A percentile compares a stretch with the other conserved stretches of the same genome.
phyloP scores from a whole-genome alignment of 2,888 invertebrate species.

The Biston betularia region DNA sequence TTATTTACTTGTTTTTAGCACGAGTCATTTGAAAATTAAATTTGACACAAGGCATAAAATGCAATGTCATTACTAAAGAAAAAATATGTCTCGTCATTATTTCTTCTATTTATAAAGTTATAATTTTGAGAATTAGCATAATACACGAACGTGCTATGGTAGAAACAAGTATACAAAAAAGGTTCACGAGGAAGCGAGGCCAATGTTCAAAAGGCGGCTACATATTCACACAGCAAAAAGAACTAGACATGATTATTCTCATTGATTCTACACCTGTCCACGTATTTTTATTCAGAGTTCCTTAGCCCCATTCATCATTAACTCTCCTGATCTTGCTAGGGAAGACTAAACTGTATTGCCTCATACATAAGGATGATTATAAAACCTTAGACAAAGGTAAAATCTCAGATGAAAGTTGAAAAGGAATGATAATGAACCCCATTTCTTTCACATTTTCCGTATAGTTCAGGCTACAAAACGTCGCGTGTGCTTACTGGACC shows the following conservation, averaged over 20 bases:
- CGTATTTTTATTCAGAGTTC: slow-evolving; percentile 45
- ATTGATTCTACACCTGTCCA: slow-evolving; percentile 47
- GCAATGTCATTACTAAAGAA: too few relatives aligned
- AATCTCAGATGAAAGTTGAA: slow-evolving; percentile 62
- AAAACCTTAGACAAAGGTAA: background rate
- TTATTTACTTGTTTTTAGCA: too few relatives aligned
- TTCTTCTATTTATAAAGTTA: too few relatives aligned
- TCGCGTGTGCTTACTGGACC: slow-evolving; percentile 1
- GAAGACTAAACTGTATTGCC: slow-evolving; percentile 6
- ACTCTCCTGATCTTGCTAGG: background rate
- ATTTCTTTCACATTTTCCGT: slow-evolving; percentile 48
- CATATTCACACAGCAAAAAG: slow-evolving; percentile 5
- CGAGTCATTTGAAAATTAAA: too few relatives aligned
- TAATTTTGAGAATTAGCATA: too few relatives aligned
- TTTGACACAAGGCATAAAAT: too few relatives aligned
- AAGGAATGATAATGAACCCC: slow-evolving; percentile 68
- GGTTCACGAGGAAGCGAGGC: background rate
- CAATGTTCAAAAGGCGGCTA: background rate
- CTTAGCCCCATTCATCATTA: slow-evolving; percentile 22
- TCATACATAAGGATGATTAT: background rate
- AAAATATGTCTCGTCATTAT: too few relatives aligned
- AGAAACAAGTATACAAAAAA: background rate
- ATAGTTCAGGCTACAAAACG: slow-evolving; percentile 9
- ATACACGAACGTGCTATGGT: too few relatives aligned
- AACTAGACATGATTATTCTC: slow-evolving; percentile 38